These are phyloP conservation scores for Phaethornis superciliosus DNA, from an alignment of 2,113 vertebrate species.

Conservation along the genomic window DNA sequence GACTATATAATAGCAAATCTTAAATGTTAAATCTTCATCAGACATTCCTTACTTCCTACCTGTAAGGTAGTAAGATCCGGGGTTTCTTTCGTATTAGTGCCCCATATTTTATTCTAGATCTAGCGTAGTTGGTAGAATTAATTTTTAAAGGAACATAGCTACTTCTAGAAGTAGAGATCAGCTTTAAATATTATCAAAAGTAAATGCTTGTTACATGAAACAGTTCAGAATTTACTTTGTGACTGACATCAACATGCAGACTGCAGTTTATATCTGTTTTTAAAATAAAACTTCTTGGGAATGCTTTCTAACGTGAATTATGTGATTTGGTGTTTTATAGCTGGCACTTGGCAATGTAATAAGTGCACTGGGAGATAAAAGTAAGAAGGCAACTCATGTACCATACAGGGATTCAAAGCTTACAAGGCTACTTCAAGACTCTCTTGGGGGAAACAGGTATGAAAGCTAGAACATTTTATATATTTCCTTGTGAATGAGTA, in stretches of 20 bases:
- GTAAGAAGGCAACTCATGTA: constrained; percentile 93
- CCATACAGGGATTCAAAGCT: constrained; percentile 98
- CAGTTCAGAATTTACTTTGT: background rate
- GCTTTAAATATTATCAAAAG: background rate
- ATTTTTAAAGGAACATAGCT: background rate
- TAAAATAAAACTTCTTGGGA: background rate
- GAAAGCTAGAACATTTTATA: background rate
- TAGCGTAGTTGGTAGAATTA: background rate
- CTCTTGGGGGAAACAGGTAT: constrained; percentile 96
- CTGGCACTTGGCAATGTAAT: constrained; percentile 97
- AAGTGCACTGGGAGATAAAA: constrained; percentile 94
- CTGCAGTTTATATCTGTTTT: background rate
- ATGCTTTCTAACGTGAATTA: background rate
- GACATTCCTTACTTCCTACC: background rate
- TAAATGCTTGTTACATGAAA: background rate
- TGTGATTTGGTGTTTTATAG: constrained; percentile 69
- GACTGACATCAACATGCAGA: background rate
- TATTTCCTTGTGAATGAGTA: background rate
- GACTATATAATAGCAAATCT: background rate
- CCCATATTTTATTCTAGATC: background rate
- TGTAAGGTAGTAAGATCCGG: background rate
- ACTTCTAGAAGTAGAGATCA: background rate
- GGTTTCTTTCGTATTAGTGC: background rate
- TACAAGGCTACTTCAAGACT: constrained; percentile 94
- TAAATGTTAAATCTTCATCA: background rate